phyloP scores from a whole-genome alignment of 1,140 invertebrate species.

The Calliopsis andreniformis region DNA sequence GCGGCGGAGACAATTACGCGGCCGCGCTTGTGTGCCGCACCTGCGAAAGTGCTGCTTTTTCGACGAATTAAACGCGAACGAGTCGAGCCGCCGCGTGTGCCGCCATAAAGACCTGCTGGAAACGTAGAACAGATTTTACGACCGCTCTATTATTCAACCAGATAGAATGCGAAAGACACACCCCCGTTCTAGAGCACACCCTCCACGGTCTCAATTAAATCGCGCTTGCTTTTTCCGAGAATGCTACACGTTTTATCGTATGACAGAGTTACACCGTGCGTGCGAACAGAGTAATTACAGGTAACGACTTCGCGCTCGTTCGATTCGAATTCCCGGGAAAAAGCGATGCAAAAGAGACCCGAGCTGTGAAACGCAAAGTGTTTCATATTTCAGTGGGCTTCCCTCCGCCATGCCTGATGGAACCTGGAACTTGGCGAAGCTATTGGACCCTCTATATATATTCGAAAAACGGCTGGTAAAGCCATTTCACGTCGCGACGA shows the following conservation, averaged over 20 bases:
- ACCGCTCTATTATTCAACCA: constrained; percentile 35
- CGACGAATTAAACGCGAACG: constrained; percentile 53
- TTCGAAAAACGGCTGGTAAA: background rate
- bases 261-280: too few species aligned
- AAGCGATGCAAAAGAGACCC: too few species aligned
- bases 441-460: too few species aligned
- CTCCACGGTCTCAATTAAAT: constrained; percentile 31
- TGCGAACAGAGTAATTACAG: too few species aligned
- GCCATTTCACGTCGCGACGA: background rate
- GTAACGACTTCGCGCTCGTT: background rate
- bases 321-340: background rate
- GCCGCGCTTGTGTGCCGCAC: constrained; percentile 17
- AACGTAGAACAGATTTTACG: constrained; percentile 45
- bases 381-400: too few species aligned
- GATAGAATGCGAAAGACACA: constrained; percentile 40
- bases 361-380: too few species aligned
- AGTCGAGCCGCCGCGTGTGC: background rate
- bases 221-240: background rate
- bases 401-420: too few species aligned
- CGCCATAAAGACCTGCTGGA: constrained; percentile 20
- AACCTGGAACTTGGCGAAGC: too few species aligned
- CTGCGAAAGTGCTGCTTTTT: constrained; percentile 49
- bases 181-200: background rate
- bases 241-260: background rate
- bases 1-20: constrained; percentile 47